These are phyloP conservation scores for Hyalella azteca DNA, from an alignment of 2,888 invertebrate species.

Conservation along the genomic window DNA sequence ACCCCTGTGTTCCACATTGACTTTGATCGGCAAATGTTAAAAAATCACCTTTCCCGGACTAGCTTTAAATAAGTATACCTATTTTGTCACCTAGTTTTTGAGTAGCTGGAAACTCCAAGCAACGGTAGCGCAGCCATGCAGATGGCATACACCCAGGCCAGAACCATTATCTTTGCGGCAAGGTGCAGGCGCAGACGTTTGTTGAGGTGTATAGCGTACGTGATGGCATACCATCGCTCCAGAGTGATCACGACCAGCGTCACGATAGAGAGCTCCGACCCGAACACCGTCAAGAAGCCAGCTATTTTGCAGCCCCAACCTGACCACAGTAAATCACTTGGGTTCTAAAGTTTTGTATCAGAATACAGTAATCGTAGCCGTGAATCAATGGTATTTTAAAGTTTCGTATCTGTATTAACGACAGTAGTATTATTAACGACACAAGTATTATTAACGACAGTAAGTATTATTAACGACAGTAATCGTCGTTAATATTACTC, in stretches of 20 bases:
- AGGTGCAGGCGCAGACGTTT: slow-evolving; percentile 75
- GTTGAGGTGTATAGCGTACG: slow-evolving; percentile 81
- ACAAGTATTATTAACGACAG: no score
- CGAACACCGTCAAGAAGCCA: slow-evolving; percentile 86
- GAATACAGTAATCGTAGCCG: no score
- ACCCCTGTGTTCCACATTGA: no score
- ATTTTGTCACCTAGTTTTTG: slow-evolving; percentile 80
- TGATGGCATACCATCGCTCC: slow-evolving; percentile 76
- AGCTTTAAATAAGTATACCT: no score
- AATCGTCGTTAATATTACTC: no score
- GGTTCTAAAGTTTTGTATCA: no score
- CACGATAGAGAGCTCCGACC: slow-evolving; percentile 84
- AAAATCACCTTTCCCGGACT: no score
- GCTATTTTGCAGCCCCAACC: slow-evolving; percentile 83
- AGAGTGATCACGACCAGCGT: slow-evolving; percentile 85
- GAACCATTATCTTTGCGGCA: slow-evolving; percentile 75
- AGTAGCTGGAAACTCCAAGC: slow-evolving; percentile 83
- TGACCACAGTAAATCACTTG: slow-evolving; percentile 59
- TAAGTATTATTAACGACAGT: no score
- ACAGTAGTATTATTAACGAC: no score
- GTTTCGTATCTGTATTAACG: no score
- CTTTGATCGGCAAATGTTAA: no score
- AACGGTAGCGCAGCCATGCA: slow-evolving; percentile 80
- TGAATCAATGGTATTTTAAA: no score
- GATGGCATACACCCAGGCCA: slow-evolving; percentile 80